Base-by-base conservation (phyloP, 1,140 invertebrate genomes). In the Lepidurus arcticus region DNA sequence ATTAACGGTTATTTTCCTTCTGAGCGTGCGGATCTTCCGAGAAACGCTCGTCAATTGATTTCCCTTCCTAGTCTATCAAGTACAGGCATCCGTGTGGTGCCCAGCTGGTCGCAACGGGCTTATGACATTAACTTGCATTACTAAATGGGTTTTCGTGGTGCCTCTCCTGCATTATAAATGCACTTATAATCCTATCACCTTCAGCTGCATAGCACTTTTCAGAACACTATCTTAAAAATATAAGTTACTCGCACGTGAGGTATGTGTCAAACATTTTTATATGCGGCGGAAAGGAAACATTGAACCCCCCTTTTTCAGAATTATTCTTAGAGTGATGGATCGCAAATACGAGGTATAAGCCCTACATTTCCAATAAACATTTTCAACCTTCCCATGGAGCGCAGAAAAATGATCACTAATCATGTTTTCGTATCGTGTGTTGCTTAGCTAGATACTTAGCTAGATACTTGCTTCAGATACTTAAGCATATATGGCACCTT, bases 71-170 rank as follows among this genome's bases (percentile, higher is more conserved):
- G 53, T 21, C 53, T 21, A 65, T 65, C 53, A 65, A 65, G 53
- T 21, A 65, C 21, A 65, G 21, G 9, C 53, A 65, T 21, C 21
- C 16, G 21, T 65, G 45, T 16, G 53, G 53, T 65, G 53, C 53
- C 21, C 53, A 65, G 53, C 53, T 65, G 53, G 53, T 65, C 21
- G 53, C 53, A n/a, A 21, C 53, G 16, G 53, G 53, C 53, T 65
- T 65, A 65, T 65, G 53, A 65, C 53, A 21, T 65, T 65, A 65
- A 65, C 53, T 65, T 65, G 53, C 53, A 65, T 65, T 65, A 65
- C 53, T 65, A 65, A 21, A 65, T 65, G 53, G 53, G 53, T 65
- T 65, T 65, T 65, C 53, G n/a, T 65, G 13, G 53, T 21, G 53
- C 16, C 21, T 65, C 53, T 65, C 53, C 9, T 65, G 53, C 53